Percentiles rank a stretch among this genome's conserved stretches.
These are phyloP conservation scores for Gnathonemus longibarbis DNA, from an alignment of 2,113 vertebrate species.

Conservation along the genomic window DNA sequence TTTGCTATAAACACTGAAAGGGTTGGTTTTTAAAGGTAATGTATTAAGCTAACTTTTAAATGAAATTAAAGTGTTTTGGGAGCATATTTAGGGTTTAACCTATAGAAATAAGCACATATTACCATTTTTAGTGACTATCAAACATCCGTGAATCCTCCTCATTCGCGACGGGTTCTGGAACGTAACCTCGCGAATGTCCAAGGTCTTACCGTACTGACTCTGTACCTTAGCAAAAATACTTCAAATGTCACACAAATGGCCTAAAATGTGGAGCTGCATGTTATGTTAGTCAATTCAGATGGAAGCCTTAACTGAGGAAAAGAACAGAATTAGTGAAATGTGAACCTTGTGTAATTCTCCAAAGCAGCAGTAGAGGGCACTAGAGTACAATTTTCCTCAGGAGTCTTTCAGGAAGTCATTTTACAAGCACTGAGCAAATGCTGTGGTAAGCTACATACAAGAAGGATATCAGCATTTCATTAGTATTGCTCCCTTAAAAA, in stretches of 20 bases:
- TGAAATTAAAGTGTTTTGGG: too few species aligned
- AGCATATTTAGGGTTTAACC: too few species aligned
- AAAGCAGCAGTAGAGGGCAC: neutral
- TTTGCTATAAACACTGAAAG: too few species aligned
- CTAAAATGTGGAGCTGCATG: neutral
- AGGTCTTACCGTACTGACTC: neutral
- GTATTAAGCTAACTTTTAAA: too few species aligned
- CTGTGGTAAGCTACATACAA: neutral
- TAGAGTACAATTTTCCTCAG: neutral
- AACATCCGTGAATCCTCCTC: too few species aligned
- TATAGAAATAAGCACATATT: too few species aligned
- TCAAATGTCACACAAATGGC: neutral
- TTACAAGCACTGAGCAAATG: neutral
- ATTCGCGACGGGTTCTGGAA: too few species aligned
- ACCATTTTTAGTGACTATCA: too few species aligned
- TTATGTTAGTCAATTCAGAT: neutral
- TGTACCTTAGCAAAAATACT: neutral
- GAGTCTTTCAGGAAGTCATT: neutral
- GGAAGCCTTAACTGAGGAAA: neutral
- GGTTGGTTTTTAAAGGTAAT: too few species aligned
- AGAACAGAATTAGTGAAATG: neutral
- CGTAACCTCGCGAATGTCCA: too few species aligned
- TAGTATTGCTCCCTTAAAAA: neutral
- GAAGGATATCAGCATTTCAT: neutral
- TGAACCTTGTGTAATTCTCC: neutral